These are phyloP conservation scores for Muntiacus reevesi DNA, from an alignment of 2,113 vertebrate species.

Conservation along the genomic window DNA sequence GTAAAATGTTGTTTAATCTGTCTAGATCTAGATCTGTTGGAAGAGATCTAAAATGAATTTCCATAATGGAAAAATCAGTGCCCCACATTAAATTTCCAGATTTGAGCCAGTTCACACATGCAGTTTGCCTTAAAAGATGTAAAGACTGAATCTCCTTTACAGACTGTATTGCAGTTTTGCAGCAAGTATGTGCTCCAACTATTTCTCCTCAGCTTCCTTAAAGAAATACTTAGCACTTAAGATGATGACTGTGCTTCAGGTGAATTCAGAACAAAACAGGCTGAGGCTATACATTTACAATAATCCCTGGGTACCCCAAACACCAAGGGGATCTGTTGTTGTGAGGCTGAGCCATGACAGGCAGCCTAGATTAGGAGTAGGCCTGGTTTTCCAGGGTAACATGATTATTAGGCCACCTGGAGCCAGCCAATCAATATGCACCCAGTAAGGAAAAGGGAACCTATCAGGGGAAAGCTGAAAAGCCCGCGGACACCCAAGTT, in stretches of 20 bases:
- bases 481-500: no score
- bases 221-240: background rate
- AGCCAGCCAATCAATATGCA: no score
- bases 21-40: background rate
- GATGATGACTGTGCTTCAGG: background rate
- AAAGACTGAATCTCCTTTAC: background rate
- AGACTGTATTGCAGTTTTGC: background rate
- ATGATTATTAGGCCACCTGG: no score
- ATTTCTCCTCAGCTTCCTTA: background rate
- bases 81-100: background rate
- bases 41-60: background rate
- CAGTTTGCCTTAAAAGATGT: background rate
- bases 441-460: no score
- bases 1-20: background rate
- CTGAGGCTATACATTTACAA: background rate
- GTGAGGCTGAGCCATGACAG: no score
- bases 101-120: background rate
- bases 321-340: background rate
- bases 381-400: no score
- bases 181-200: background rate
- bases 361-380: no score
- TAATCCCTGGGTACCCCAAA: background rate
- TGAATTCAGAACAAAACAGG: background rate
- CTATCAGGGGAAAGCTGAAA: no score
- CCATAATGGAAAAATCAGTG: background rate